These are phyloP conservation scores for Noctua janthina DNA, from an alignment of 2,888 invertebrate species.

Conservation along the genomic window DNA sequence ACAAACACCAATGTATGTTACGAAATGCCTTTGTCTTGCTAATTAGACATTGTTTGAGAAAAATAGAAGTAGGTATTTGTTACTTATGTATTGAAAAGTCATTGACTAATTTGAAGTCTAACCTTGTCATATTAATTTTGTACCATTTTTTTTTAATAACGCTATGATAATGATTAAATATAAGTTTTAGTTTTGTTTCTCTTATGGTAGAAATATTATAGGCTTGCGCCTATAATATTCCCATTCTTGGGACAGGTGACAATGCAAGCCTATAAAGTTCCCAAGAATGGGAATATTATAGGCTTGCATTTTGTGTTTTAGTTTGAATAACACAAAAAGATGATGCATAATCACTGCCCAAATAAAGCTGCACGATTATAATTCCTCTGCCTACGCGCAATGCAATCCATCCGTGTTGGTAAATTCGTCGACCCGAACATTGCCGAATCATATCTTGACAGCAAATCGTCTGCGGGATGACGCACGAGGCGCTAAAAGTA, in stretches of 20 bases:
- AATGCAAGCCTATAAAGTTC: background rate
- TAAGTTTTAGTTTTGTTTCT: background rate
- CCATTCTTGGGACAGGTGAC: too few relatives aligned
- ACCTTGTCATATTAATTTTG: constrained; percentile 11
- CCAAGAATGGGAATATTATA: background rate
- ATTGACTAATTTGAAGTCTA: background rate
- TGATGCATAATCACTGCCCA: constrained; percentile 15
- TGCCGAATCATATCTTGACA: constrained; percentile 36
- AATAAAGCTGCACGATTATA: constrained; percentile 28
- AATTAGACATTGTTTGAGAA: constrained; percentile 38
- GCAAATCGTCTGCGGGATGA: constrained; percentile 50
- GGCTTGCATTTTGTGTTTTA: background rate
- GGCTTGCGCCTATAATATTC: too few relatives aligned
- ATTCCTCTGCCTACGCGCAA: constrained; percentile 44
- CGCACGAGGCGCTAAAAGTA: constrained; percentile 59
- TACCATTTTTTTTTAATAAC: background rate
- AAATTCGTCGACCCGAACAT: constrained; percentile 29
- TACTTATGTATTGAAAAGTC: constrained; percentile 1
- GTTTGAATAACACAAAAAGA: background rate
- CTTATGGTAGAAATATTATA: background rate
- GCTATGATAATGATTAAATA: background rate
- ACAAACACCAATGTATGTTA: constrained; percentile 26
- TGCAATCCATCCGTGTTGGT: constrained; percentile 29
- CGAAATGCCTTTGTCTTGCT: constrained; percentile 46
- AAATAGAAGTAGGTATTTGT: constrained; percentile 8